Percentiles rank a stretch among this genome's conserved stretches.
These are phyloP conservation scores for Rhingia campestris DNA, from an alignment of 2,888 invertebrate species.

Conservation along the genomic window DNA sequence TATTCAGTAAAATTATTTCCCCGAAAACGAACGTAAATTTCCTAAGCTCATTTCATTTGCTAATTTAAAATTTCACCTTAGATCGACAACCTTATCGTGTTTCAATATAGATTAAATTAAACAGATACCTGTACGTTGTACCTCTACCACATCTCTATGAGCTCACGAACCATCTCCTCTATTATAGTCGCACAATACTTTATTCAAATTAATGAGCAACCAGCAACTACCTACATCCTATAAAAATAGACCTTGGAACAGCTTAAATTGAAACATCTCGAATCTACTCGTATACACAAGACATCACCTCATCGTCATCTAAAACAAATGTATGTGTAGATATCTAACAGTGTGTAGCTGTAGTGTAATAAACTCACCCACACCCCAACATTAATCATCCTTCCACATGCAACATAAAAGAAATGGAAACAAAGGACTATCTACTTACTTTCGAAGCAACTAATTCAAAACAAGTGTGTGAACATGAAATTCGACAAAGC, in stretches of 20 bases:
- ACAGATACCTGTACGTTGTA: too few relatives aligned
- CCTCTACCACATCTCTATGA: neutral
- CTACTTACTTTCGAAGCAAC: constrained; percentile 39
- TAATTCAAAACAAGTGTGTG: constrained; percentile 50
- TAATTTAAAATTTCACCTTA: neutral
- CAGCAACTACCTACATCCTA: neutral
- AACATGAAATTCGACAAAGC: constrained; percentile 44
- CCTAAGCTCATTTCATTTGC: neutral
- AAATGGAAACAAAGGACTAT: constrained; percentile 11
- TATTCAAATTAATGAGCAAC: constrained; percentile 15
- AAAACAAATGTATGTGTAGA: constrained; percentile 14
- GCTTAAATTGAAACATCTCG: constrained; percentile 37
- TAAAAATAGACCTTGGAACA: constrained; percentile 29
- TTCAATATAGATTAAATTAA: neutral
- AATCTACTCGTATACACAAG: constrained; percentile 1
- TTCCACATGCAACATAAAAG: neutral
- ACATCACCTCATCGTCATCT: neutral
- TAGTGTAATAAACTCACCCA: constrained; percentile 25
- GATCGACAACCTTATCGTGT: neutral
- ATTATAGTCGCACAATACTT: neutral
- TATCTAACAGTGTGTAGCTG: constrained; percentile 20
- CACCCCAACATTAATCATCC: constrained; percentile 41
- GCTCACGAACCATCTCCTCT: too few relatives aligned
- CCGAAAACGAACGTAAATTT: too few relatives aligned
- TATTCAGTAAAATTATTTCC: too few relatives aligned